phyloP scores from a whole-genome alignment of 2,797 vertebrate species.

The Lagothrix lagotricha region DNA sequence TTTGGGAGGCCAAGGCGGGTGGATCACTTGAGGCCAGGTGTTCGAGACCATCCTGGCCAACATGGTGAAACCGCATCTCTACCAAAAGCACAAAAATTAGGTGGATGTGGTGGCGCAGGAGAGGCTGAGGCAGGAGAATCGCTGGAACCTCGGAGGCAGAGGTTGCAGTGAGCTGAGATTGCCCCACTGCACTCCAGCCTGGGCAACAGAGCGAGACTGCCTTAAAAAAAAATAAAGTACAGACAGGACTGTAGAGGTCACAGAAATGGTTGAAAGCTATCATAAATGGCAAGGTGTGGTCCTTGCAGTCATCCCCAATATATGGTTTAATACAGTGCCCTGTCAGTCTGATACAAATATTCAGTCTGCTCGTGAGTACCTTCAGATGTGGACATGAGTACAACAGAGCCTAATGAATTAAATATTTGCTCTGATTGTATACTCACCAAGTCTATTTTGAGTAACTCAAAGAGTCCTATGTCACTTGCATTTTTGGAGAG shows the following conservation, averaged over 20 bases:
- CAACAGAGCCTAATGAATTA: neutral
- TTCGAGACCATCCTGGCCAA: too few relatives aligned
- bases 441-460: neutral
- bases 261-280: neutral
- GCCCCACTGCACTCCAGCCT: too few relatives aligned
- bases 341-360: neutral
- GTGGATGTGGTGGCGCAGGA: too few relatives aligned
- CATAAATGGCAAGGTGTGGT: neutral
- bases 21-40: too few relatives aligned
- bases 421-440: neutral
- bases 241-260: neutral
- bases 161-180: too few relatives aligned
- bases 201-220: neutral
- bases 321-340: neutral
- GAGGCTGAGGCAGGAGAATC: too few relatives aligned
- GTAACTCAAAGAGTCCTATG: neutral
- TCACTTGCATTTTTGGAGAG: slow-evolving; percentile 30
- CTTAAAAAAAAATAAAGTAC: neutral
- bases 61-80: too few relatives aligned
- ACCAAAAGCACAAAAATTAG: too few relatives aligned
- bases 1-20: too few relatives aligned
- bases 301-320: neutral
- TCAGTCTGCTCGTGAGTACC: neutral
- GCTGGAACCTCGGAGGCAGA: too few relatives aligned
- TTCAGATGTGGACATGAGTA: neutral